Evolutionary conservation across 2,113 vertebrate species (phyloP).

Genomic region (Xiphorhynchus elegans): DNA sequence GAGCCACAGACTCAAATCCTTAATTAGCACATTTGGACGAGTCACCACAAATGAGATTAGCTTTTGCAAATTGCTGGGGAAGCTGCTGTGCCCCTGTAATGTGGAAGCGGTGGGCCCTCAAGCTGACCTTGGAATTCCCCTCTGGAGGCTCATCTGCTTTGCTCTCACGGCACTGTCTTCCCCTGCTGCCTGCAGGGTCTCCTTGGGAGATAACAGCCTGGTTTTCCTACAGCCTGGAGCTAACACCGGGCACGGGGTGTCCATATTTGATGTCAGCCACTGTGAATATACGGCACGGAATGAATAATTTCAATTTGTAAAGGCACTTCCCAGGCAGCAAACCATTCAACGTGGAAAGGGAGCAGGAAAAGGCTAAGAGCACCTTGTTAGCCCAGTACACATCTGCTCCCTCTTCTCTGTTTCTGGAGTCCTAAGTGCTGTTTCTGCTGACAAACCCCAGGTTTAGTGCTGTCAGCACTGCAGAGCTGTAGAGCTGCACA

Average conservation of each 20-base stretch:
- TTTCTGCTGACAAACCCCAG: neutral
- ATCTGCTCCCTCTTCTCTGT: neutral
- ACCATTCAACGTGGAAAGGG: neutral
- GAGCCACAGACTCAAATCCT: constrained; percentile 27
- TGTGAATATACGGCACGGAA: neutral
- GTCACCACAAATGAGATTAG: constrained; percentile 2
- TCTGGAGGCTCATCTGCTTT: constrained; percentile 17
- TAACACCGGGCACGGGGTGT: neutral
- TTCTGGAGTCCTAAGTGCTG: neutral
- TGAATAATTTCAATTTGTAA: neutral
- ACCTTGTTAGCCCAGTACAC: neutral
- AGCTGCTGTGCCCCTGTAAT: neutral
- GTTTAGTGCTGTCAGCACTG: constrained; percentile 42
- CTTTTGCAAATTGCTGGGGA: neutral
- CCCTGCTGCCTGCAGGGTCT: neutral
- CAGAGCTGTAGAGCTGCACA: constrained; percentile 14
- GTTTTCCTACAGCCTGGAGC: neutral
- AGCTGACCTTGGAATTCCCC: constrained; percentile 69
- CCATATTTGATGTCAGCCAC: neutral
- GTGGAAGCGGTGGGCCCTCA: neutral
- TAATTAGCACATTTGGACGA: constrained; percentile 42
- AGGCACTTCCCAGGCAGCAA: constrained; percentile 16
- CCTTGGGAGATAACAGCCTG: neutral
- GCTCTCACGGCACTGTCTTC: neutral
- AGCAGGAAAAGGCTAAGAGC: neutral